Conservation (phyloP, 2,888 invertebrate genomes). For the Stegophylla sp. region DNA sequence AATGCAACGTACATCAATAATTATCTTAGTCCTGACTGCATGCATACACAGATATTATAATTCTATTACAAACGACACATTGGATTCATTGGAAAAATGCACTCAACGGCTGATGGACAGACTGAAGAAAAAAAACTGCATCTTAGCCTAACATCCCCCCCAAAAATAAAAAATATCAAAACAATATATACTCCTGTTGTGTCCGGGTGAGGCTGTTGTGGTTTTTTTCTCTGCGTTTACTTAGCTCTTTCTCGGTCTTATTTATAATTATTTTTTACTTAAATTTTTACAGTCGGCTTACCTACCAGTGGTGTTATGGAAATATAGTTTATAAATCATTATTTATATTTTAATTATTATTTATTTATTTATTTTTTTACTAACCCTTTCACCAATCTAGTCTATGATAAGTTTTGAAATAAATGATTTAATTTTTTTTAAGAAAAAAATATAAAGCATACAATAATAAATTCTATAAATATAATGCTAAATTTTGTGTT, state of each 20-base stretch:
- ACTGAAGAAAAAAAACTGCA: constrained; percentile 56
- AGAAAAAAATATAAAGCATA: constrained; percentile 38
- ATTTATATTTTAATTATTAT: constrained; percentile 53
- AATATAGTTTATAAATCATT: constrained; percentile 55
- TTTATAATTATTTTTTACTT: constrained; percentile 20
- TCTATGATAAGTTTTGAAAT: constrained; percentile 57
- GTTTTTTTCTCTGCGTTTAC: constrained; percentile 52
- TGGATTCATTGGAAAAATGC: constrained; percentile 47
- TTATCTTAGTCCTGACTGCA: constrained; percentile 56
- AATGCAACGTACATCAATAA: constrained; percentile 58
- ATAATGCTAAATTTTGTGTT: constrained; percentile 53
- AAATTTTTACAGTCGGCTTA: constrained; percentile 57
- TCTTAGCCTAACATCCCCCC: constrained; percentile 54
- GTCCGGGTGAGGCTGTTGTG: constrained; percentile 58
- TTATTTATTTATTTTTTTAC: constrained; percentile 51
- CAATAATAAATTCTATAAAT: constrained; percentile 43
- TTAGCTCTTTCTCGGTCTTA: constrained; percentile 57
- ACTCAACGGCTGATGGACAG: constrained; percentile 59
- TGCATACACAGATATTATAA: constrained; percentile 54
- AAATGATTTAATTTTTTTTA: constrained; percentile 31
- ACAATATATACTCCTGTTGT: constrained; percentile 56
- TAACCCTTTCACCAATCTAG: constrained; percentile 59
- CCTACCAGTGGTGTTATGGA: constrained; percentile 58
- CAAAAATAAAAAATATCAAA: constrained; percentile 46
- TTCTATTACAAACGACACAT: constrained; percentile 53